These are phyloP conservation scores for Epistrophe eligans DNA, from an alignment of 2,888 invertebrate species.

Conservation along the genomic window DNA sequence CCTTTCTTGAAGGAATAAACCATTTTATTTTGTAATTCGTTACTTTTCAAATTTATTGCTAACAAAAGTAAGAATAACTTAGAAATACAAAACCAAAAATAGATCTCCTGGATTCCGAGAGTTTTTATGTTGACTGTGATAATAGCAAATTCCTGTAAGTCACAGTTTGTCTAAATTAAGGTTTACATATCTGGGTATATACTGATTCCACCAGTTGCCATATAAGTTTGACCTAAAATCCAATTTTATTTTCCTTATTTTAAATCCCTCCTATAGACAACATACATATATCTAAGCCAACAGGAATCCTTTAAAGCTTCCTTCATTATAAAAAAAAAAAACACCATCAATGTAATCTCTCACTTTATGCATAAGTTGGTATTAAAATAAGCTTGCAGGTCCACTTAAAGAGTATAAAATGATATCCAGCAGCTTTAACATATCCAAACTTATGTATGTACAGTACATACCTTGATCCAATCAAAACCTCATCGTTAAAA, in stretches of 20 bases:
- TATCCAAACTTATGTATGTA: background rate
- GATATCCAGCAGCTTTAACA: background rate
- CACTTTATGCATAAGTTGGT: conserved; percentile 42
- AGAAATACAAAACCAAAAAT: too few species aligned
- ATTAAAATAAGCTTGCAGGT: conserved; percentile 32
- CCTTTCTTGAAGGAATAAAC: too few species aligned
- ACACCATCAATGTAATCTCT: conserved; percentile 47
- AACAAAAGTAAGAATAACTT: too few species aligned
- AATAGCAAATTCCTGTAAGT: too few species aligned
- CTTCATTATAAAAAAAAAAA: conserved; percentile 6
- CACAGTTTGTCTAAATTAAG: too few species aligned
- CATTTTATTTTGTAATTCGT: too few species aligned
- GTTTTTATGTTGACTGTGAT: too few species aligned
- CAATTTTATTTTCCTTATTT: background rate
- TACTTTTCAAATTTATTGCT: too few species aligned
- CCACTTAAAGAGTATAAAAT: conserved; percentile 18
- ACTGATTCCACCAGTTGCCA: background rate
- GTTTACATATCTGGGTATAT: too few species aligned
- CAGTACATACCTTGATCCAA: conserved; percentile 4
- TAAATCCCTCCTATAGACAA: background rate
- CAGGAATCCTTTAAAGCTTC: conserved; percentile 23
- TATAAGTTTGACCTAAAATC: background rate
- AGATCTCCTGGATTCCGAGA: too few species aligned
- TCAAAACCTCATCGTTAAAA: conserved; percentile 53
- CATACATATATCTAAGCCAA: background rate